Conservation (phyloP, 2,797 vertebrate genomes). For the Xenopus petersii region DNA sequence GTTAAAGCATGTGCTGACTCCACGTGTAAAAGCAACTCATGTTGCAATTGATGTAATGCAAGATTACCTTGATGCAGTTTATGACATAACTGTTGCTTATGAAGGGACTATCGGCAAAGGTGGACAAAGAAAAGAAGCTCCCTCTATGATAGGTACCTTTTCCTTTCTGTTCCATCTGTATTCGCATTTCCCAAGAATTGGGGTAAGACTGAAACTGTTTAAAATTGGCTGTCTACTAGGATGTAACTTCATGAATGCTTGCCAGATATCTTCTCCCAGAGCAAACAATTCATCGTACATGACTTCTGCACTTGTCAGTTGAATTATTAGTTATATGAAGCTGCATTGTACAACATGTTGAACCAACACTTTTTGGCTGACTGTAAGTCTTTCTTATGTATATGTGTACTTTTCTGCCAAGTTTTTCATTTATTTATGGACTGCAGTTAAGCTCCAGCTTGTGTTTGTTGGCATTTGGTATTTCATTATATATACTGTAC, state of each 20-base stretch:
- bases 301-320: slow-evolving; percentile 14
- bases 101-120: slow-evolving; percentile 75
- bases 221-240: too few relatives aligned
- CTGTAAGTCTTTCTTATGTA: not conserved
- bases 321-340: slow-evolving; percentile 38
- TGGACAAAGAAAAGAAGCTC: slow-evolving; percentile 75
- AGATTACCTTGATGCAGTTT: slow-evolving; percentile 83
- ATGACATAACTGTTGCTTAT: slow-evolving; percentile 92
- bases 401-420: slow-evolving; percentile 18
- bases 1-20: slow-evolving; percentile 87
- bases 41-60: slow-evolving; percentile 86
- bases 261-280: slow-evolving; percentile 24
- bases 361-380: not conserved
- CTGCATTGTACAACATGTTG: slow-evolving; percentile 30
- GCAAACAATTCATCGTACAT: slow-evolving; percentile 4
- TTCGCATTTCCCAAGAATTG: too few relatives aligned
- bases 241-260: not conserved
- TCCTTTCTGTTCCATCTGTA: too few relatives aligned
- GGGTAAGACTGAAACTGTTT: too few relatives aligned
- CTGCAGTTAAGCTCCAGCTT: too few relatives aligned
- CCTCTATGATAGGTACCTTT: slow-evolving; percentile 85
- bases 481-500: too few relatives aligned
- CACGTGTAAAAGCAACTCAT: slow-evolving; percentile 87
- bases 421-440: slow-evolving; percentile 9
- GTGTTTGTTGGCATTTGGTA: too few relatives aligned